phyloP scores from a whole-genome alignment of 2,888 invertebrate genomes.

The Bimastos eiseni region DNA sequence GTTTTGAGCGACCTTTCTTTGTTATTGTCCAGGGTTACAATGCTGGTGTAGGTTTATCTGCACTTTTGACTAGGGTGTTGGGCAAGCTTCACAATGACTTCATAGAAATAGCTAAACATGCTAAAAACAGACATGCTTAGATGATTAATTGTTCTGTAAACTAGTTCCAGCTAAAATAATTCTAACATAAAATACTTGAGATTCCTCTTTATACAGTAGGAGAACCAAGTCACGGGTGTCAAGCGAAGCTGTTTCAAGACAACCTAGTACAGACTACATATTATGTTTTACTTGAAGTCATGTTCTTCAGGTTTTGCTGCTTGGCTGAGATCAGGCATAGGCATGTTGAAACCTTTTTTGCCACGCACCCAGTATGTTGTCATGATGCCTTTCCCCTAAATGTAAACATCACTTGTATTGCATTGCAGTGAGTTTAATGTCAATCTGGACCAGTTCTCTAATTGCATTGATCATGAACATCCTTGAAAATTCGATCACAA shows the following conservation, averaged over 20 bases:
- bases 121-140: no score
- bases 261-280: background rate
- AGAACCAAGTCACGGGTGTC: no score
- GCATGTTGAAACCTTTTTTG: conserved; percentile 27
- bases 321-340: conserved; percentile 27
- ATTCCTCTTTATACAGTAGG: background rate
- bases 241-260: background rate
- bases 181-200: background rate
- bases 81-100: background rate
- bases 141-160: background rate
- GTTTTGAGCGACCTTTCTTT: background rate
- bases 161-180: background rate
- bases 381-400: conserved; percentile 29
- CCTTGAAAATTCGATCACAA: background rate
- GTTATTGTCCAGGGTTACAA: background rate
- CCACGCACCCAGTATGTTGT: conserved; percentile 28
- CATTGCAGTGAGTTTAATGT: background rate
- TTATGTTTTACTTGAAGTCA: conserved; percentile 26
- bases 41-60: background rate
- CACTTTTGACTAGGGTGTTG: background rate
- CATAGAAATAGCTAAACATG: no score
- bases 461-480: background rate
- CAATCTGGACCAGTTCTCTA: background rate
- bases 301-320: conserved; percentile 20
- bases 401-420: background rate